Evolutionary conservation across 2,888 invertebrate genomes (phyloP).

Genomic region (Nomada flava): DNA sequence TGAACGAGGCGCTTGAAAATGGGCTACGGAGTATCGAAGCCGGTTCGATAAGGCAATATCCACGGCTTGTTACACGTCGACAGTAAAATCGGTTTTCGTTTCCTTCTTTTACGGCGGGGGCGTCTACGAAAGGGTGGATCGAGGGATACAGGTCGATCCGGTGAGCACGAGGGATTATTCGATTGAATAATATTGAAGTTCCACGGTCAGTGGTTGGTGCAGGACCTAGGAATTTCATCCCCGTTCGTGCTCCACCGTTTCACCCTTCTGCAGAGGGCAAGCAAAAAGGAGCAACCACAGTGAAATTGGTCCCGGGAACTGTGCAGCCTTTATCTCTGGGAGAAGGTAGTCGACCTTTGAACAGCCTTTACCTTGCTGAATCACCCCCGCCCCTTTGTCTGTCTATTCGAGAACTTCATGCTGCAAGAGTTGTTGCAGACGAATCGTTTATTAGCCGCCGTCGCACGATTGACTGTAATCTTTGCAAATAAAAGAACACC

Average conservation of each 20-base stretch:
- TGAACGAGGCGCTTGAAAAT: conserved; percentile 1
- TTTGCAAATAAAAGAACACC: conserved; percentile 48
- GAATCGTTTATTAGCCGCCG: conserved; percentile 41
- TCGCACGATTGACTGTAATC: conserved; percentile 26
- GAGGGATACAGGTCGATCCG: conserved; percentile 28
- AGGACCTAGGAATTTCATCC: conserved; percentile 37
- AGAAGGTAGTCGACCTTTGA: conserved; percentile 50
- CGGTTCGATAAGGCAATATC: conserved; percentile 48
- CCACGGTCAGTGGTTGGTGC: conserved; percentile 52
- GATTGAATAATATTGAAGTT: conserved; percentile 73
- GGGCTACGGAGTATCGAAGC: conserved; percentile 20
- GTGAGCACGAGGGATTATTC: conserved; percentile 67
- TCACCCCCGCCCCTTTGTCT: neutral
- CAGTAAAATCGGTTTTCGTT: conserved; percentile 37
- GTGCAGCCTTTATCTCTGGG: conserved; percentile 60
- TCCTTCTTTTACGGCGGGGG: conserved; percentile 11
- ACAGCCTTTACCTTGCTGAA: conserved; percentile 5
- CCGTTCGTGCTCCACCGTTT: conserved; percentile 9
- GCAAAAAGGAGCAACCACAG: conserved; percentile 45
- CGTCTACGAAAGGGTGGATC: neutral
- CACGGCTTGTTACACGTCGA: conserved; percentile 47
- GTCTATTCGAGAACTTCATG: conserved; percentile 1
- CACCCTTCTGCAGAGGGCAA: conserved; percentile 31
- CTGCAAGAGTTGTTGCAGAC: neutral
- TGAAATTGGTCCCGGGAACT: conserved; percentile 53